Conservation (phyloP, 2,888 invertebrate genomes). For the Agrilus mali region DNA sequence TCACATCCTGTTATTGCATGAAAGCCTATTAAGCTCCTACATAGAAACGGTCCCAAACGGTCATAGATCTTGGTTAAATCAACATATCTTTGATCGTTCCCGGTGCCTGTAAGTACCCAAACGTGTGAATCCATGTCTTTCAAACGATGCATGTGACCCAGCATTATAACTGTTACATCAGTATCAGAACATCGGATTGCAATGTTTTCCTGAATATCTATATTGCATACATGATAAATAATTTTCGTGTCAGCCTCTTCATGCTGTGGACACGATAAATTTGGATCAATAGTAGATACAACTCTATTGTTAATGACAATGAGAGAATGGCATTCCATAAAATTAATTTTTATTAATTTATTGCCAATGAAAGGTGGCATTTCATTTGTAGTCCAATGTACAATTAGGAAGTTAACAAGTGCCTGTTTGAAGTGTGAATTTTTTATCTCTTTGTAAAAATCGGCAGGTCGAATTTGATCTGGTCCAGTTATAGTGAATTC, state of each 20-base stretch:
- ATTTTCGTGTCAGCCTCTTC: constrained; percentile 4
- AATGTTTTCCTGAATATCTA: constrained; percentile 13
- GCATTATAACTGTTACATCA: constrained; percentile 16
- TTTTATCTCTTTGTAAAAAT: constrained; percentile 12
- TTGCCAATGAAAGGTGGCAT: constrained; percentile 11
- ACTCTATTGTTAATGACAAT: constrained; percentile 2
- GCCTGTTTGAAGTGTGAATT: constrained; percentile 13
- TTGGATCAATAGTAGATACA: not conserved
- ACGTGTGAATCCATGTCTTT: constrained; percentile 13
- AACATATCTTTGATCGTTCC: constrained; percentile 15
- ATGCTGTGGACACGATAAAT: constrained; percentile 6
- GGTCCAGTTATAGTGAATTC: constrained; percentile 6
- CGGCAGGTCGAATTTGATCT: constrained; percentile 9
- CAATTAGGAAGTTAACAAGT: constrained; percentile 11
- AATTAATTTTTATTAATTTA: constrained; percentile 8
- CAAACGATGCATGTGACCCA: constrained; percentile 15
- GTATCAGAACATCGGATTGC: constrained; percentile 15
- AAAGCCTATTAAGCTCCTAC: constrained; percentile 11
- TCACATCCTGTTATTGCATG: constrained; percentile 13
- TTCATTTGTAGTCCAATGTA: constrained; percentile 12
- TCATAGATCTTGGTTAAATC: constrained; percentile 11
- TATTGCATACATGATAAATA: constrained; percentile 13
- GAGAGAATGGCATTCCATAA: constrained; percentile 4
- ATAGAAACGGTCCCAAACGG: constrained; percentile 9
- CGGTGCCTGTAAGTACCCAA: constrained; percentile 14